These are phyloP conservation scores for Ectemnius lituratus DNA, from an alignment of 2,888 invertebrate species.

Conservation along the genomic window DNA sequence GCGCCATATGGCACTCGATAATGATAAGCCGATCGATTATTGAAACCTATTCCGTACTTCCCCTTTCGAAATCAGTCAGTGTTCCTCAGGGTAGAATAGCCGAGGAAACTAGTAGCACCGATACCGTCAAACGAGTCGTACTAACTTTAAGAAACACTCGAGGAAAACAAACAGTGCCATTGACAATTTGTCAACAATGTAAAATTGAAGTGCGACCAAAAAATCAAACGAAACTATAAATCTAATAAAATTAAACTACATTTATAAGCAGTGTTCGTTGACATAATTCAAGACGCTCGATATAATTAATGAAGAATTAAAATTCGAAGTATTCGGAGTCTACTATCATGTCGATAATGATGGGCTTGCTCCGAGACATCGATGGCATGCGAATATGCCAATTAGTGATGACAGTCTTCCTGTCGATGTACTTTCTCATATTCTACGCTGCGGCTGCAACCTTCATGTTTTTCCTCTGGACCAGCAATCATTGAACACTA, in stretches of 20 bases:
- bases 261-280: no score
- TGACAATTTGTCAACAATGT: no score
- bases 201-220: no score
- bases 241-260: no score
- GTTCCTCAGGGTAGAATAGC: constrained; percentile 21
- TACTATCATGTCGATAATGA: constrained; percentile 13
- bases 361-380: constrained; percentile 50
- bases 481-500: constrained; percentile 29
- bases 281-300: no score
- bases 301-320: constrained; percentile 22
- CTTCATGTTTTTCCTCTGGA: constrained; percentile 69
- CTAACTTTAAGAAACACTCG: no score
- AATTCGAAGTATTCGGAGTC: constrained; percentile 20
- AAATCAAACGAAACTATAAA: no score
- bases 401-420: constrained; percentile 66
- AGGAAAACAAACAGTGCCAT: no score
- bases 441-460: constrained; percentile 67
- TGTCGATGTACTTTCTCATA: constrained; percentile 72
- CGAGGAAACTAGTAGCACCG: no score
- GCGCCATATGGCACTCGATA: constrained; percentile 24
- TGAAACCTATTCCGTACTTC: constrained; percentile 61
- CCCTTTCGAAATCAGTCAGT: constrained; percentile 43
- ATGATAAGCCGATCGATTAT: constrained; percentile 68
- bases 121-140: no score
- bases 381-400: constrained; percentile 65